phyloP scores from a whole-genome alignment of 1,140 invertebrate genomes.

The Drosophila trapezifrons region DNA sequence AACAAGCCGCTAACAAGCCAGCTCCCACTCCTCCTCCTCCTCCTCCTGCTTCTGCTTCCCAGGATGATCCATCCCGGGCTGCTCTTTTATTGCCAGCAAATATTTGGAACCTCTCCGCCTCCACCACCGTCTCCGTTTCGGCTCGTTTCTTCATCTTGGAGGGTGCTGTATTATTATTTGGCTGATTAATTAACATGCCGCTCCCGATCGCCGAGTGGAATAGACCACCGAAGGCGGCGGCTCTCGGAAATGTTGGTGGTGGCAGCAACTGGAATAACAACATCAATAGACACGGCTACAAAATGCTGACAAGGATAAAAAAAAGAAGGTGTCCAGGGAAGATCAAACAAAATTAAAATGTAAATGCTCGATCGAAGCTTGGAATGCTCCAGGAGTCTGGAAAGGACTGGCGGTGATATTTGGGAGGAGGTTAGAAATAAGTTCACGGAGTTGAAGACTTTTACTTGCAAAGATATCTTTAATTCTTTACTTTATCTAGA shows the following conservation, averaged over 20 bases:
- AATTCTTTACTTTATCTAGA: background rate
- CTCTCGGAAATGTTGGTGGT: conserved; percentile 15
- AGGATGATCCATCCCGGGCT: conserved; percentile 52
- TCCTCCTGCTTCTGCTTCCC: conserved; percentile 2
- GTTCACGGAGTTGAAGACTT: background rate
- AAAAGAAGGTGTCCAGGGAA: conserved; percentile 8
- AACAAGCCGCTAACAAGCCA: conserved; percentile 76
- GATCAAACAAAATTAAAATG: conserved; percentile 12
- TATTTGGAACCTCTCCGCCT: conserved; percentile 56
- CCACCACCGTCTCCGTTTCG: conserved; percentile 27
- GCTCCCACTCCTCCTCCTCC: conserved; percentile 42
- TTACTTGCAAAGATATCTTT: background rate
- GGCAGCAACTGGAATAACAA: conserved; percentile 16
- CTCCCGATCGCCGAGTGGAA: conserved; percentile 35
- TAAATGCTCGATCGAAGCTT: background rate
- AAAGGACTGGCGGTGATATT: background rate
- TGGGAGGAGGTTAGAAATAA: background rate
- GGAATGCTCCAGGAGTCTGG: background rate
- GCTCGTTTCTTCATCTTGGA: conserved; percentile 52
- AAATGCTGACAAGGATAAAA: conserved; percentile 51
- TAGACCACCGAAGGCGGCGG: conserved; percentile 64
- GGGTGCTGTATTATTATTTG: conserved; percentile 70
- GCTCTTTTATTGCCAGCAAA: conserved; percentile 73
- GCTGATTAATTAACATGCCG: conserved; percentile 78
- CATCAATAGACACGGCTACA: conserved; percentile 16